These are phyloP conservation scores for Acanthisitta chloris DNA, from an alignment of 2,113 vertebrate genomes.

Conservation along the genomic window DNA sequence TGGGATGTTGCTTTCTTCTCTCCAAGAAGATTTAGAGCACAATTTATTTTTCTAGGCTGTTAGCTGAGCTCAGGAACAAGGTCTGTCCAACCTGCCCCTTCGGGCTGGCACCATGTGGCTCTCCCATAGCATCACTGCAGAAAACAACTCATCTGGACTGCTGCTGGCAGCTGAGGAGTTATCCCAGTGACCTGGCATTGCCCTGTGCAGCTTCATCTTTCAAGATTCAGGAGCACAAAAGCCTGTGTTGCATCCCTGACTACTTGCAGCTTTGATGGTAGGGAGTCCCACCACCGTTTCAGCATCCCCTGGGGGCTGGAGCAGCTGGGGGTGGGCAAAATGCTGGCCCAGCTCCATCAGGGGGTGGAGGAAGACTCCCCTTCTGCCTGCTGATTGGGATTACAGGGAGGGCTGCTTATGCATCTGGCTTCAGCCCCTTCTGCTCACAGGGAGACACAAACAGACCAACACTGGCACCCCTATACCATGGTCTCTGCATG, in stretches of 20 bases:
- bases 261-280: neutral
- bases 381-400: neutral
- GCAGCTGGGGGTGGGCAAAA: neutral
- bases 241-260: neutral
- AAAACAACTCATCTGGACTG: neutral
- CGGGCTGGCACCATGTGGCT: neutral
- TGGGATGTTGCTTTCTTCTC: neutral
- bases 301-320: neutral
- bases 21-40: neutral
- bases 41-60: neutral
- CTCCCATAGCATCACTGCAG: neutral
- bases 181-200: neutral
- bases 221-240: neutral
- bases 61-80: neutral
- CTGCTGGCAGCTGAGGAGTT: neutral
- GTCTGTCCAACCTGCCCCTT: neutral
- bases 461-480: too few relatives aligned
- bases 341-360: neutral
- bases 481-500: too few relatives aligned
- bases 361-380: neutral
- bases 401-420: fast-evolving
- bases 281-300: neutral
- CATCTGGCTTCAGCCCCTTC: neutral
- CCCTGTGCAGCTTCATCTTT: neutral
- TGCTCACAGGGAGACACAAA: neutral